Base-by-base conservation (phyloP, 2,888 invertebrate genomes). In the Mesopsocus fuscifrons region DNA sequence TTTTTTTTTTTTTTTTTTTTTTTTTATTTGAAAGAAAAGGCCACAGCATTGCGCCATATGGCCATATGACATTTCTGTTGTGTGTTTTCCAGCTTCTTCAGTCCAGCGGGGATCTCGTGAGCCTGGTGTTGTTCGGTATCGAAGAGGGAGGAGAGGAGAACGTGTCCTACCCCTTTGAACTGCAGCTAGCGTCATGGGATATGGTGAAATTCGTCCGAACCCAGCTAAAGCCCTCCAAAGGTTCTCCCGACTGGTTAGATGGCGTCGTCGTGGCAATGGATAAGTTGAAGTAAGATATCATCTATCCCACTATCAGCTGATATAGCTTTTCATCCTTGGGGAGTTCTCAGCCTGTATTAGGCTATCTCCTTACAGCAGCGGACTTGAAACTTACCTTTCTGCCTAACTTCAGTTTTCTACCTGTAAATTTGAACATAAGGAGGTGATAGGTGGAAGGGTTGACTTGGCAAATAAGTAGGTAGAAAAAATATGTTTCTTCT, bases 1-100 rank as follows among this genome's bases (percentile, higher is more conserved):
- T 38, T 26, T 15, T 23, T 2, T 15, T 3, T 40, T 15, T 43
- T 30, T 41, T 48, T 13, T 32, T n/a, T n/a, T n/a, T n/a, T n/a
- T n/a, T n/a, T n/a, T n/a, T n/a, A n/a, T n/a, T n/a, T n/a, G n/a
- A n/a, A n/a, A n/a, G n/a, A n/a, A n/a, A n/a, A n/a, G n/a, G n/a
- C n/a, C n/a, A n/a, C n/a, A n/a, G n/a, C n/a, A n/a, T n/a, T n/a
- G n/a, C n/a, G n/a, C n/a, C n/a, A n/a, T n/a, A n/a, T n/a, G n/a
- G n/a, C n/a, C n/a, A n/a, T 9, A 33, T 33, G 9, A 33, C 15
- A 5, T 6, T 33, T 33, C 15, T 3, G 3, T 15, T 33, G 3
- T 33, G 15, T 5, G 4, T 9, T 17, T 5, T 38, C n/a, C 21
- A 38, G 38, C n/a, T 38, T 18, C 13, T 38, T 17, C 4, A 3